Evolutionary conservation across 1,140 invertebrate genomes (phyloP).

Genomic region (Drosophila busckii): DNA sequence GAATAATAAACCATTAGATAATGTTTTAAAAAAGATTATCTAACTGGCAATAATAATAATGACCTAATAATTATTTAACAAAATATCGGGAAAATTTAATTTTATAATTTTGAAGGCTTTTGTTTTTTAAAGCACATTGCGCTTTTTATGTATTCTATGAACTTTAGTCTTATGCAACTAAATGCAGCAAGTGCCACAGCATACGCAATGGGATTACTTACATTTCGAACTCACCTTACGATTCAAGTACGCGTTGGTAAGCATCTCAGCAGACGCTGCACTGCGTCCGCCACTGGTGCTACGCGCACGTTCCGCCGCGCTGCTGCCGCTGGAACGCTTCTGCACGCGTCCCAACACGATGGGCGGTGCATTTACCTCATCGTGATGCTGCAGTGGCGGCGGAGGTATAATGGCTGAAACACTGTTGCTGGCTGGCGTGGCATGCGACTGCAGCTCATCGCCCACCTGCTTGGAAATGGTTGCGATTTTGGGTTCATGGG

Average conservation of each 20-base stretch:
- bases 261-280: constrained; percentile 26
- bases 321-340: constrained; percentile 52
- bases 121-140: too few relatives aligned
- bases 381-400: constrained; percentile 57
- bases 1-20: too few relatives aligned
- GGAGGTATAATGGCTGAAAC: constrained; percentile 55
- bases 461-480: constrained; percentile 77
- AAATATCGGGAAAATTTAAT: too few relatives aligned
- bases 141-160: too few relatives aligned
- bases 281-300: constrained; percentile 18
- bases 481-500: constrained; percentile 67
- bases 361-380: constrained; percentile 59
- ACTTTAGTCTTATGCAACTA: too few relatives aligned
- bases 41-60: too few relatives aligned
- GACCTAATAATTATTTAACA: too few relatives aligned
- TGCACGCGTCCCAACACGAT: constrained; percentile 68
- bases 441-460: constrained; percentile 48
- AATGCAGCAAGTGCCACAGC: constrained; percentile 24
- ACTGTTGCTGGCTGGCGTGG: constrained; percentile 21
- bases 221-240: constrained; percentile 78
- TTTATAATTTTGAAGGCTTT: too few relatives aligned
- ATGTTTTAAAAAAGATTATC: too few relatives aligned
- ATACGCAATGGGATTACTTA: constrained; percentile 66
- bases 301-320: constrained; percentile 21
- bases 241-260: constrained; percentile 70